Conservation (phyloP, 2,113 vertebrate genomes). For the Parus major region DNA sequence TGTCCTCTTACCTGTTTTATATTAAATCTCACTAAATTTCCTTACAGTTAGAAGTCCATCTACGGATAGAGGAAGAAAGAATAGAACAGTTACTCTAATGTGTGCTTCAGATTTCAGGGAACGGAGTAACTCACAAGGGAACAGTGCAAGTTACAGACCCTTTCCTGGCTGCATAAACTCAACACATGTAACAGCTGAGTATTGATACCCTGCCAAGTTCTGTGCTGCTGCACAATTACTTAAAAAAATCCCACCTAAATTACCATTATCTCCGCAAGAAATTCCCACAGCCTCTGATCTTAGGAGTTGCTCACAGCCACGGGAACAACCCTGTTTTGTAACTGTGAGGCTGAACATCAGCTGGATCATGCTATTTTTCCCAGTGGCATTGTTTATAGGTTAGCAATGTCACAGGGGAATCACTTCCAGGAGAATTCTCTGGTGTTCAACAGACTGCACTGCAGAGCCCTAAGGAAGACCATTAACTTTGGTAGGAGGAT, state of each 20-base stretch:
- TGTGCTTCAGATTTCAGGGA: background rate
- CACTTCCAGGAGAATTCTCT: background rate
- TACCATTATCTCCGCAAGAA: background rate
- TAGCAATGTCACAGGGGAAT: background rate
- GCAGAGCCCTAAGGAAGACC: background rate
- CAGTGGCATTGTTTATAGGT: background rate
- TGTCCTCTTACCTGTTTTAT: background rate
- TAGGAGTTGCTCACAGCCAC: background rate
- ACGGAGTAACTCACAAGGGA: background rate
- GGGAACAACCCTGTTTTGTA: background rate
- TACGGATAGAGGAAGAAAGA: background rate
- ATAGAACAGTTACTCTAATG: background rate
- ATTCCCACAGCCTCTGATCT: background rate
- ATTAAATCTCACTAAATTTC: background rate
- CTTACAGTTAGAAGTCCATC: background rate
- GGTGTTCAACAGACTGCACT: background rate
- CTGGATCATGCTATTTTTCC: background rate
- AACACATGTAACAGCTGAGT: accelerated
- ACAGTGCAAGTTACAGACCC: background rate
- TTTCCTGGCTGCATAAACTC: background rate
- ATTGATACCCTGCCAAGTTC: background rate
- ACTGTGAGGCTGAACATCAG: background rate
- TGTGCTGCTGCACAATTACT: background rate
- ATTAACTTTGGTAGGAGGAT: background rate
- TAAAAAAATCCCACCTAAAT: background rate